These are phyloP conservation scores for Dromiciops gliroides DNA, from an alignment of 2,113 vertebrate species.

Conservation along the genomic window DNA sequence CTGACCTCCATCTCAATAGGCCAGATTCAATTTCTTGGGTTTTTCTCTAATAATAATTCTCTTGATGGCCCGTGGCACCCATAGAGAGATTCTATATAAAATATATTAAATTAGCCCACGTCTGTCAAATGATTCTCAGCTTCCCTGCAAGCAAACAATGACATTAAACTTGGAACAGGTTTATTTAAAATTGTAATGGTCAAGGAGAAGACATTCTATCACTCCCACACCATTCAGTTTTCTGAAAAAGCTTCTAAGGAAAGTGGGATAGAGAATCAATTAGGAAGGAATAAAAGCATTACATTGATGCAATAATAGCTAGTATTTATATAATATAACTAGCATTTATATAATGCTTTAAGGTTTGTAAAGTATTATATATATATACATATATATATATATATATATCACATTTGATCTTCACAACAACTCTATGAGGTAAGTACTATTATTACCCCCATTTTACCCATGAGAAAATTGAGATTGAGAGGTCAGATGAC, in stretches of 20 bases:
- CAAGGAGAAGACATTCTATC: neutral
- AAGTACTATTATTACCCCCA: too few relatives aligned
- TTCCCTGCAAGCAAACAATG: neutral
- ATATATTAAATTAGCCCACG: neutral
- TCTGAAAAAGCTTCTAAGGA: neutral
- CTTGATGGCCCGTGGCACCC: neutral
- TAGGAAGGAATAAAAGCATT: neutral
- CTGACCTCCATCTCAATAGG: neutral
- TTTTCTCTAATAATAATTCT: neutral
- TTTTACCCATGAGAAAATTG: too few relatives aligned
- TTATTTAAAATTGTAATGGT: neutral
- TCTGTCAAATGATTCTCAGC: neutral
- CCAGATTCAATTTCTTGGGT: neutral
- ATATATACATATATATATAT: neutral
- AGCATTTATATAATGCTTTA: neutral
- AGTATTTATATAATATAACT: neutral
- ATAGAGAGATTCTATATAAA: neutral
- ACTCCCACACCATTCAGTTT: neutral
- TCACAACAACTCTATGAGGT: too few relatives aligned
- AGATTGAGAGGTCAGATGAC: too few relatives aligned
- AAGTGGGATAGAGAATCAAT: neutral
- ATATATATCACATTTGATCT: neutral
- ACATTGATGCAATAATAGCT: neutral
- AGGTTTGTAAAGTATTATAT: neutral
- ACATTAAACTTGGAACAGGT: neutral